Evolutionary conservation across 2,113 vertebrate species (phyloP), one percentile per base, ranked within the genome.

Genomic region (Salminus brasiliensis): DNA sequence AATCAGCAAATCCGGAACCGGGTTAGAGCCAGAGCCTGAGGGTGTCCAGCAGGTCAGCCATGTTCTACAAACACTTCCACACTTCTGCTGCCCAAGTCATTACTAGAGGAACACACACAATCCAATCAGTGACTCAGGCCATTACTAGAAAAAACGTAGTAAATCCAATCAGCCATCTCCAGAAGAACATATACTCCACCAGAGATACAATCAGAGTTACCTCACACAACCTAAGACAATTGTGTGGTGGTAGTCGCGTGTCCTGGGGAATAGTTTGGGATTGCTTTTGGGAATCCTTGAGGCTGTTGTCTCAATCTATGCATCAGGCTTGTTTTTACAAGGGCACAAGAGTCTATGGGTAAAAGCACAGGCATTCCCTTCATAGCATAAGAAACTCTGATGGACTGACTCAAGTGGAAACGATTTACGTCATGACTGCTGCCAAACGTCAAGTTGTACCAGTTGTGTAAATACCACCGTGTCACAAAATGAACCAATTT

Each of bases 1-100:
- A 91, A 89, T 91, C 85, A 90, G 86, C 83, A 89, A 89, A 91
- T 90, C 88, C 89, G 84, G 77, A 89, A 82, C 82, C 84, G 34
- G 66, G 81, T 78, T 76, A 78, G 85, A 89, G 87, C 84, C 88
- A 89, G 85, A 86, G 79, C 84, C 47, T 79, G 36, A 25, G n/a
- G 55, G 41, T 34, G 21, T 79, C 16, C 43, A 29, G 29, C 55
- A 65, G 45, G 16, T 72, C 76, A 63, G 15, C 21, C 23, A 39
- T 60, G 52, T 55, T 67, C 27, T 32, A 70, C 76, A 78, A 2
- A 7, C 15, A 25, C 25, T 43, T 57, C 11, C 32, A 69, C 34
- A 68, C 49, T 32, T 68, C 25, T 45, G 25, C 21, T 63, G 21
- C 55, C 27, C 55, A 45, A 32, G 52, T 7, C 9, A 23, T 25